Evolutionary conservation across 2,888 invertebrate genomes (phyloP), one percentile per base, ranked within the genome.

Genomic region (Dicyrtomina minuta): DNA sequence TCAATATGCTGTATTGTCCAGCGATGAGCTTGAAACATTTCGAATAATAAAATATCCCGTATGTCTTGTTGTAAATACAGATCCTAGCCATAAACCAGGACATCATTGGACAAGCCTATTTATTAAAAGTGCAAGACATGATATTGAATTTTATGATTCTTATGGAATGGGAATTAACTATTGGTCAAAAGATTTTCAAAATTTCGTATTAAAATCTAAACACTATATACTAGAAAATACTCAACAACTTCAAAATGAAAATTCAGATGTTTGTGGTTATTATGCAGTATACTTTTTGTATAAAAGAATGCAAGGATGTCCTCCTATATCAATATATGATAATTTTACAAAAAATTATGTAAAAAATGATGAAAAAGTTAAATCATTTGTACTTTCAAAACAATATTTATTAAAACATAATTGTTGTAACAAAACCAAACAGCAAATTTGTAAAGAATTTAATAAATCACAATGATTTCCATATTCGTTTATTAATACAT

Each of bases 61-160:
- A 20, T 51, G 33, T 39, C 3, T 62, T 39, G 64, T 67, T 49
- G 67, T 67, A n/a, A 73, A 71, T 27, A 56, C 49, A 33, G 39
- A 73, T 15, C 33, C 15, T 2, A 49, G 41, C 13, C 3, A 15
- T 3, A 13, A 60, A 15, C 0, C 4, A 3, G 73, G 73, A 8
- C 44, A 68, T 2, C 73, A 73, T 46, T 73, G 73, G 73, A 0
- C 62, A 0, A 51, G 27, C 6, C 22, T 73, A 5, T 70, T 24
- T 56, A 62, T 71, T 5, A 43, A 13, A 15, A 13, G 13, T 39
- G 39, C 33, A 12, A 43, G 27, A n/a, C n/a, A 8, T 20, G 20
- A 33, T 39, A n/a, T 71, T 20, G 68, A 68, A 44, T 70, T 70
- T 51, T 67, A 60, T 22, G 51, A 61, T 44, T 44, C 44, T 13